phyloP scores from a whole-genome alignment of 1,140 invertebrate genomes.

The Episyrphus balteatus region DNA sequence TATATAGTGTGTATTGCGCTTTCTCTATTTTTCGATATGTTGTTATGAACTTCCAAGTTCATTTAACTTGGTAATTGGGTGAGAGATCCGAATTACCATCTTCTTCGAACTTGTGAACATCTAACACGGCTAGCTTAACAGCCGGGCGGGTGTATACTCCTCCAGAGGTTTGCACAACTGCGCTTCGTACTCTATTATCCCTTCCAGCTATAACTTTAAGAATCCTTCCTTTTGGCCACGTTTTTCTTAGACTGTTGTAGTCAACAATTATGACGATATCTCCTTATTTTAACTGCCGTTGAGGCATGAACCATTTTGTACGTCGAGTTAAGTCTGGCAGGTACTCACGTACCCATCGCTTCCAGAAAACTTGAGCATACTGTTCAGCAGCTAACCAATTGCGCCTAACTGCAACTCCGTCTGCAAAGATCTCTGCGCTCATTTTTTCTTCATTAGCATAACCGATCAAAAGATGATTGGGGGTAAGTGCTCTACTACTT shows the following conservation, averaged over 20 bases:
- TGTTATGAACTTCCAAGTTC: too few species aligned
- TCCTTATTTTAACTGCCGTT: neutral
- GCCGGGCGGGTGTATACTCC: slow-evolving; percentile 7
- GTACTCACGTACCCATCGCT: too few species aligned
- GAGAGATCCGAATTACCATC: too few species aligned
- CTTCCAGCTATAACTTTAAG: slow-evolving; percentile 12
- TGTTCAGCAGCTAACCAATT: neutral
- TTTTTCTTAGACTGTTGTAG: neutral
- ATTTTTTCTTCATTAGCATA: neutral
- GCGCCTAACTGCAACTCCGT: neutral
- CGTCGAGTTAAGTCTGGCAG: neutral
- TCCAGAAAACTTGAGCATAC: too few species aligned
- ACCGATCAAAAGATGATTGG: slow-evolving; percentile 29
- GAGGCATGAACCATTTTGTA: neutral
- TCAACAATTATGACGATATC: neutral
- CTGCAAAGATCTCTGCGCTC: too few species aligned
- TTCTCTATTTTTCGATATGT: too few species aligned
- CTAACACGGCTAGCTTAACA: neutral
- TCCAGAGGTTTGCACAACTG: slow-evolving; percentile 15
- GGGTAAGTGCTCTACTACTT: slow-evolving; percentile 13
- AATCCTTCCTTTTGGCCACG: neutral
- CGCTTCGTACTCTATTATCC: slow-evolving; percentile 21
- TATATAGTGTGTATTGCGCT: too few species aligned
- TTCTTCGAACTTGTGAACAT: too few species aligned
- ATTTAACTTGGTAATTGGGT: too few species aligned